Base-by-base conservation (phyloP, 2,888 invertebrate species). In the Esperia sulphurella region DNA sequence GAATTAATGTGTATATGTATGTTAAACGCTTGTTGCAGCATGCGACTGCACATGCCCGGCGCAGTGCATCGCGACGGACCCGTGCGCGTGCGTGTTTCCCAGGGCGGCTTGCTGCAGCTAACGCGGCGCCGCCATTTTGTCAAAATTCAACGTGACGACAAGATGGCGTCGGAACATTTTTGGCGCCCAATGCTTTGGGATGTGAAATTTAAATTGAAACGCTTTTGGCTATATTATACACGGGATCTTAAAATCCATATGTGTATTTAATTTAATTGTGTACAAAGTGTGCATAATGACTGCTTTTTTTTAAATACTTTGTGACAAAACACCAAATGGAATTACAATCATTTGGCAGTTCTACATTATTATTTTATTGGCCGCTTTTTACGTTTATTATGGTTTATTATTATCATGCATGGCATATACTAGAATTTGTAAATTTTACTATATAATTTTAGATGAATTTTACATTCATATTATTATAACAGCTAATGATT, bases 31-130 rank as follows among this genome's bases (percentile, higher is more conserved):
- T 76, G 75, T 14, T 74, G 88, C 75, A 89, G 88, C 87, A 30
- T 89, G 88, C 55, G 61, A 71, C 46, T 89, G 88, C 61, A 69
- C 66, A 1, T 85, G 86, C 50, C 86, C 88, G 0, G 72, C 82
- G 10, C 68, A 82, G 57, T 87, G 88, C 57, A 84, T 88, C 57
- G 66, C 77, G 33, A 83, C 76, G n/a, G 80, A 87, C 42, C 86
- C 88, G 0, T 88, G 88, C 60, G 84, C 83, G 2, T 88, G 88
- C 56, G 67, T 56, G 9, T 88, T 83, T 72, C 88, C 88, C 5
- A 75, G 54, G 57, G 88, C 88, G 4, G 86, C 63, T 44, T 86
- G 86, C 52, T 83, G 84, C 58, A 59, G 61, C 40, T 75, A 75
- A 50, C 21, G 21, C 21, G 21, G 60, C 53, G 48, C 45, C 50